Evolutionary conservation across 2,888 invertebrate genomes (phyloP), one percentile per base, ranked within the genome.

Genomic region (Syritta pipiens): DNA sequence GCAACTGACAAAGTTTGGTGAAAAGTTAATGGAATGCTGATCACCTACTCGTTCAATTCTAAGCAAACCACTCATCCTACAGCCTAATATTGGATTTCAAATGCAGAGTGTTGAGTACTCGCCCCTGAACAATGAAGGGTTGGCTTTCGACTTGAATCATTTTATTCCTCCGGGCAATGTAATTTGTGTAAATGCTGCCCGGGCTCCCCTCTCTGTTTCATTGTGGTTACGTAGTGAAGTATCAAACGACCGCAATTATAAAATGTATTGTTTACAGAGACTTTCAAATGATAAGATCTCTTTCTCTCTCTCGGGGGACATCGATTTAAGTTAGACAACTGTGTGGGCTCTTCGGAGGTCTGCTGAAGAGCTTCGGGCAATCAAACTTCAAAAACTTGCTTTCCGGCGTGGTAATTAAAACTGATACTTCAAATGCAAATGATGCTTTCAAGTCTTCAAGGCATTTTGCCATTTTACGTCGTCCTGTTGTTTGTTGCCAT

Each of bases 381-480:
- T 55, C 17, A 12, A 46, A 62, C 62, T 53, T 46, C 37, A 53
- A 60, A 69, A 71, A 28, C 40, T 55, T 46, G 37, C 7, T 49
- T 35, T 55, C 48, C 63, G 48, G 35, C 55, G 55, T 51, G 40
- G 72, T 65, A 65, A 72, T 65, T 65, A 72, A 59, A 65, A 59
- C 65, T 53, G 65, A 55, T 57, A 65, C 40, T 72, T 65, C 49
- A 72, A 65, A 72, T 65, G 51, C 42, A 72, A 72, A 72, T 63
- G 28, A 63, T n/a, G n/a, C n/a, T n/a, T n/a, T n/a, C n/a, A n/a
- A 42, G 63, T 32, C 65, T 55, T 26, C 10, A 32, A 40, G 48
- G 48, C 24, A 51, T n/a, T 35, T 46, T 26, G 17, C 19, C 20
- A 42, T 26, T n/a, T n/a, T n/a, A n/a, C n/a, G n/a, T n/a, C n/a